Evolutionary conservation across 64 coral and sea anemone species (phyloP).

Genomic region (Platygyra sinensis): DNA sequence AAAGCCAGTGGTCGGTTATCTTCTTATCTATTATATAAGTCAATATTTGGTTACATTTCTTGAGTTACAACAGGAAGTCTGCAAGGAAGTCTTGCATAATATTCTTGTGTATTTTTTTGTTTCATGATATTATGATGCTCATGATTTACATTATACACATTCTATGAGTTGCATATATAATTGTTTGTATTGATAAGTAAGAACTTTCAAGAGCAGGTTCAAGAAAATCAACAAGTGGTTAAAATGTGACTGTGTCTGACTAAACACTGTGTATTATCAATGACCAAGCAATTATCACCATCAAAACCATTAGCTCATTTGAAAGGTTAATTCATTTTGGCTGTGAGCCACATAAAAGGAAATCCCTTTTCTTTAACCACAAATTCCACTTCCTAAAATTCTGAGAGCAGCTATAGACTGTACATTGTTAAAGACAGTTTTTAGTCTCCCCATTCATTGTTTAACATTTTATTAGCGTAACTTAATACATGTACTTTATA

Average conservation of each 20-base stretch:
- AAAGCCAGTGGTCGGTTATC: not conserved
- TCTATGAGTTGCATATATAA: too few relatives aligned
- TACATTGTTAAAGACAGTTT: not conserved
- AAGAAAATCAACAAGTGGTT: too few relatives aligned
- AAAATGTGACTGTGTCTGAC: not conserved
- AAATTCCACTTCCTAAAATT: not conserved
- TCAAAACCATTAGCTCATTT: slow-evolving; percentile 4
- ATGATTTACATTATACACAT: too few relatives aligned
- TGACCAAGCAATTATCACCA: slow-evolving; percentile 14
- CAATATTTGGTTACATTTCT: not conserved
- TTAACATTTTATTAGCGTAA: not conserved
- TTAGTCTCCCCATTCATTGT: too few relatives aligned
- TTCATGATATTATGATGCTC: too few relatives aligned
- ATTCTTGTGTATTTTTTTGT: too few relatives aligned
- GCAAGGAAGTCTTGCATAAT: too few relatives aligned
- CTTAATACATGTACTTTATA: too few relatives aligned
- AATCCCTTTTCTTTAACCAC: not conserved
- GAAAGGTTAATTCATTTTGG: not conserved
- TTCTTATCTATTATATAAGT: not conserved
- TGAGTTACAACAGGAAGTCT: too few relatives aligned
- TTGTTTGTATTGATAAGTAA: too few relatives aligned
- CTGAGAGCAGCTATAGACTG: not conserved
- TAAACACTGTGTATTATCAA: not conserved
- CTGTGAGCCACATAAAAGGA: not conserved
- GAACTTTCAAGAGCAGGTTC: too few relatives aligned